These are phyloP conservation scores for Hydrocynus forskahlii DNA, from an alignment of 2,797 vertebrate genomes.

Conservation along the genomic window DNA sequence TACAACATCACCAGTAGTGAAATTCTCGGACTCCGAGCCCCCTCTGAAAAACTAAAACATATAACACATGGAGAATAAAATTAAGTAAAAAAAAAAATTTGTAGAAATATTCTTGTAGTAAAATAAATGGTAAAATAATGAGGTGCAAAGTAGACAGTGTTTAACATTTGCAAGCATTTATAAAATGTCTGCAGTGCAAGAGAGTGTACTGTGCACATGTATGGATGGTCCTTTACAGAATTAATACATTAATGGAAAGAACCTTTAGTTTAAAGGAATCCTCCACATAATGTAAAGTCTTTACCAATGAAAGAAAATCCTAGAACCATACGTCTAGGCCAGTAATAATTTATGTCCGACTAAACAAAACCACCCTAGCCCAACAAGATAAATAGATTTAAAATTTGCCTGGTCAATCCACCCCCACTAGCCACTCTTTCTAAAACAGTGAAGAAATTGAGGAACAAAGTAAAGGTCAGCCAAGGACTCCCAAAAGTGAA, in stretches of 20 bases:
- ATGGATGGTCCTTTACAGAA: background rate
- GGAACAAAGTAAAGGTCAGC: conserved; percentile 31
- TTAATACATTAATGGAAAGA: background rate
- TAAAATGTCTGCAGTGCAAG: too few relatives aligned
- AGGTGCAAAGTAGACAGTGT: too few relatives aligned
- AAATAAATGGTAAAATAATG: too few relatives aligned
- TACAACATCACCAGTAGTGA: too few relatives aligned
- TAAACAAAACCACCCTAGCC: background rate
- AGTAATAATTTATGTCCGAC: background rate
- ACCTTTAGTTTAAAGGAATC: too few relatives aligned
- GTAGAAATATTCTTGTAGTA: too few relatives aligned
- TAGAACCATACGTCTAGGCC: background rate
- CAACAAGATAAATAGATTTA: background rate
- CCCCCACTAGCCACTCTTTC: conserved; percentile 14
- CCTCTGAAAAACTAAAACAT: too few relatives aligned
- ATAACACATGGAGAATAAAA: too few relatives aligned
- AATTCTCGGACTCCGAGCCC: too few relatives aligned
- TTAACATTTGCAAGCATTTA: too few relatives aligned
- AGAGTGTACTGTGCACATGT: too few relatives aligned
- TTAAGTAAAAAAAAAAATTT: too few relatives aligned
- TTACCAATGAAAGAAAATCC: background rate
- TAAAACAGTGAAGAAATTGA: conserved; percentile 12
- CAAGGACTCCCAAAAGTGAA: conserved; percentile 10
- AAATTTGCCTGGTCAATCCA: conserved; percentile 6
- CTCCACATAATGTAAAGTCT: background rate